Conservation (phyloP, 2,888 invertebrate species). For the Sialis lutaria region DNA sequence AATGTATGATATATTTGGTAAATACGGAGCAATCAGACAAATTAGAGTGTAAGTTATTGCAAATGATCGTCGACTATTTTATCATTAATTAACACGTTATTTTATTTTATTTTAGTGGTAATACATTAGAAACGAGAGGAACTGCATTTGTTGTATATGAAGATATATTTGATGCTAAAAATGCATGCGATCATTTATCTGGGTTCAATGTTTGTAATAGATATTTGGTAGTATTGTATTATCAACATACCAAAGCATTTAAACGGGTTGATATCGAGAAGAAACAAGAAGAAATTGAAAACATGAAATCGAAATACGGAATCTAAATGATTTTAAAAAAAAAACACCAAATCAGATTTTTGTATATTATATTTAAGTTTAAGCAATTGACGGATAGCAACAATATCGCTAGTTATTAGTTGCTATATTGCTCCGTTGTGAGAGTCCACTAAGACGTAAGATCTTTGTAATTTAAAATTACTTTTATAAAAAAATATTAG, state of each 20-base stretch:
- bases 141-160: constrained; percentile 99
- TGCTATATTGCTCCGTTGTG: too few species aligned
- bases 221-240: constrained; percentile 96
- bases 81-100: constrained; percentile 2
- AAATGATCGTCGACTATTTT: not conserved
- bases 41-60: constrained; percentile 74
- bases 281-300: constrained; percentile 89
- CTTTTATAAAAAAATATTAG: too few species aligned
- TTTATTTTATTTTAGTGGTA: constrained; percentile 50
- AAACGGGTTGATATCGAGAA: constrained; percentile 91
- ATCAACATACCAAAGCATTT: constrained; percentile 91
- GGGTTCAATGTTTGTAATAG: constrained; percentile 99
- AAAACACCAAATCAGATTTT: not conserved
- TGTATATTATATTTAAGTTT: too few species aligned
- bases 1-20: constrained; percentile 99
- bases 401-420: too few species aligned
- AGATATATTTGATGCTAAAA: constrained; percentile 99
- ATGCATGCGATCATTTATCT: constrained; percentile 97
- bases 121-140: constrained; percentile 93
- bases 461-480: too few species aligned
- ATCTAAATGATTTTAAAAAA: constrained; percentile 24
- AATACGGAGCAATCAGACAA: constrained; percentile 97
- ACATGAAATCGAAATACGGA: constrained; percentile 89
- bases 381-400: too few species aligned
- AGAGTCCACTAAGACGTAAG: too few species aligned